Conservation (phyloP, 2,113 vertebrate genomes). For the Notarius quadriscutis region DNA sequence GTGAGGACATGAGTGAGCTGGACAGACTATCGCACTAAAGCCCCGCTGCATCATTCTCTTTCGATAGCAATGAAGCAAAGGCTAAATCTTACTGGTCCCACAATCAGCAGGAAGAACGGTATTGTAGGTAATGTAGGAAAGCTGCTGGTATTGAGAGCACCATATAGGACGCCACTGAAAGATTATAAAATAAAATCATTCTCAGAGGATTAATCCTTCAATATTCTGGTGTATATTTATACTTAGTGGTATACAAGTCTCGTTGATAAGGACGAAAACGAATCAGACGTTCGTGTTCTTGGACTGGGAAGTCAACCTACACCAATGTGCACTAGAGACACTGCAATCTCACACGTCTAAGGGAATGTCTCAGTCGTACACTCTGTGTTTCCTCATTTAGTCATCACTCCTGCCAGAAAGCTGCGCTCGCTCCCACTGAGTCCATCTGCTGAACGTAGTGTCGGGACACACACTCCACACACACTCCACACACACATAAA, state of each 20-base stretch:
- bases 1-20: background rate
- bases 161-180: background rate
- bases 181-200: background rate
- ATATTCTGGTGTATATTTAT: background rate
- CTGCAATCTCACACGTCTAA: constrained; percentile 56
- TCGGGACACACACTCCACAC: background rate
- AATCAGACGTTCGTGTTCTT: background rate
- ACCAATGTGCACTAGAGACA: background rate
- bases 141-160: too few relatives aligned
- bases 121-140: too few relatives aligned
- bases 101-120: too few relatives aligned
- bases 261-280: background rate
- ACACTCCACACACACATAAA: constrained; percentile 1
- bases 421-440: background rate
- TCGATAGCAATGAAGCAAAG: background rate
- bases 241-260: background rate
- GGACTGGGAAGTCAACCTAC: background rate
- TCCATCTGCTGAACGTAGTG: constrained; percentile 25
- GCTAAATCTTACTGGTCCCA: too few relatives aligned
- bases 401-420: constrained; percentile 30
- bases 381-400: constrained; percentile 56
- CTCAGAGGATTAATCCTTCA: background rate
- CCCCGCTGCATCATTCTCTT: background rate
- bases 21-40: background rate
- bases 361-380: constrained; percentile 57